Base-by-base conservation (phyloP, 1,140 invertebrate genomes). In the Spodoptera litura region DNA sequence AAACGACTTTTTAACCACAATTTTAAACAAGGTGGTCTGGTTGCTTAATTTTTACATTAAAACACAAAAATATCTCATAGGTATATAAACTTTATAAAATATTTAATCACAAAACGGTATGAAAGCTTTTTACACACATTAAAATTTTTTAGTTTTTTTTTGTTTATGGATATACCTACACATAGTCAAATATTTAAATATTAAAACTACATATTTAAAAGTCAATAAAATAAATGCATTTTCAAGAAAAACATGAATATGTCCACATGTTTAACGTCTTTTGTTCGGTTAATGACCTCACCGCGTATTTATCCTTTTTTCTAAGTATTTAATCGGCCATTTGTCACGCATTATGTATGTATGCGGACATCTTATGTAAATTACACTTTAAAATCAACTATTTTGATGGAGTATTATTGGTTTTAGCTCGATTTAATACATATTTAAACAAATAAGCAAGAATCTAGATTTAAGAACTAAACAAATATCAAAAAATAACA, bases 361-460 rank as follows among this genome's bases (percentile, higher is more conserved):
- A 78, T 70, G 76, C 38, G 38, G 64, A 70, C 59, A 58, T 52
- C 12, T 59, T 73, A 73, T 73, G 71, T 73, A 61, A 73, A 73
- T 73, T 59, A 15, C 0, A 5, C 56, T 61, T 31, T 52, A 35
- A 27, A 55, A 53, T 64, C 27, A 4, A 71, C 51, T 35, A 49
- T 31, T 53, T 11, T 38, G 10, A 55, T 52, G 13, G 49, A 52
- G 56, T 55, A 31, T 15, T 31, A 71, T 71, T 13, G 27, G n/a
- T 53, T 6, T 68, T 68, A 44, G 2, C 64, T 8, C 53, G 20
- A 52, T 51, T 68, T 52, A 12, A 64, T 44, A n/a, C 15, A n/a
- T 38, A 2, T 13, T 15, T 49, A 49, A 64, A 20, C 15, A 64
- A 64, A 64, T 20, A 64, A 31, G 55, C 10, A 3, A 8, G 10